phyloP scores from a whole-genome alignment of 2,113 vertebrate species.

The Larimichthys crocea region DNA sequence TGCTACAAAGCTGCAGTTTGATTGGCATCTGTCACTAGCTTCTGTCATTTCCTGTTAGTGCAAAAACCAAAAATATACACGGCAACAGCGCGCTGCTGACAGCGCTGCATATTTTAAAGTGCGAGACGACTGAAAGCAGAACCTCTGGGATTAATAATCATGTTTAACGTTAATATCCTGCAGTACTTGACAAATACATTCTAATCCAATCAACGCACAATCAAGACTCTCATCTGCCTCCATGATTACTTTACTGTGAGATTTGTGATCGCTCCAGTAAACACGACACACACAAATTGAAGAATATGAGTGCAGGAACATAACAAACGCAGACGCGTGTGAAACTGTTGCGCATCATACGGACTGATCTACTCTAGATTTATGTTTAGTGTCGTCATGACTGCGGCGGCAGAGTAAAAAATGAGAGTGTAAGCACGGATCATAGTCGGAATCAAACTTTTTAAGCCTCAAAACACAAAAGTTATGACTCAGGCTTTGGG shows the following conservation, averaged over 20 bases:
- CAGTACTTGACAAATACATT: background rate
- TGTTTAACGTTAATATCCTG: background rate
- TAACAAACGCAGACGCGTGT: background rate
- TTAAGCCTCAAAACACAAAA: background rate
- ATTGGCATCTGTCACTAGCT: background rate
- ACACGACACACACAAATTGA: background rate
- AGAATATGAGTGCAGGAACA: background rate
- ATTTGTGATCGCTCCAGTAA: background rate
- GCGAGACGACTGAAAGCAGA: background rate
- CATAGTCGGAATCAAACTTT: background rate
- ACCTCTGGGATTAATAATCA: conserved; percentile 4
- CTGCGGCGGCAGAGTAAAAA: background rate
- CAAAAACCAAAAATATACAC: background rate
- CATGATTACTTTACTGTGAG: conserved; percentile 10
- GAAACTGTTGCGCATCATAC: background rate
- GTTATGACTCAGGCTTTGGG: background rate
- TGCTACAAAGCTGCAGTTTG: background rate
- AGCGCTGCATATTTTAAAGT: background rate
- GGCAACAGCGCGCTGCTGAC: background rate
- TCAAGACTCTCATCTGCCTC: background rate
- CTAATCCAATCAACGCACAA: conserved; percentile 34
- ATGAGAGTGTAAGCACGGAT: background rate
- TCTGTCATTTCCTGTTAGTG: conserved; percentile 9
- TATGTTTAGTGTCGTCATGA: background rate
- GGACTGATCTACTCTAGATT: background rate